Conservation (phyloP, 2,797 vertebrate genomes). For the Phalanger gymnotis region DNA sequence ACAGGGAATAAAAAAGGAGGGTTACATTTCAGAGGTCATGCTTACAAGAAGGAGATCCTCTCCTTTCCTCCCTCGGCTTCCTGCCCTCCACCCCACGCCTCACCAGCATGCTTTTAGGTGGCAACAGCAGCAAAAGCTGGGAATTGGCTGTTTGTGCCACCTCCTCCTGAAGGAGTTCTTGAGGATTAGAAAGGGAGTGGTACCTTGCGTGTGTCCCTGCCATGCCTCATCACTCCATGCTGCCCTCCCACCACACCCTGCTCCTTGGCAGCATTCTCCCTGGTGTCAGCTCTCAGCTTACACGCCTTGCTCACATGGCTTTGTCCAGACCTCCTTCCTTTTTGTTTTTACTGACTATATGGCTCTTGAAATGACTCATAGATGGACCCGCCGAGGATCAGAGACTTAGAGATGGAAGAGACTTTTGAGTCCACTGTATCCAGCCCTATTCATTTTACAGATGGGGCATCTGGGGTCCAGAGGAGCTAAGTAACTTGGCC, state of each 20-base stretch:
- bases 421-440: background rate
- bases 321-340: background rate
- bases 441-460: background rate
- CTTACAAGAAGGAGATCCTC: background rate
- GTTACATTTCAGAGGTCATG: background rate
- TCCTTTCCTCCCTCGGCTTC: background rate
- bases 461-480: background rate
- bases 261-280: background rate
- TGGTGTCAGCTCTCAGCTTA: background rate
- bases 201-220: background rate
- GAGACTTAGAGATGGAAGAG: background rate
- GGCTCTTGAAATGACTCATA: background rate
- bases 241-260: background rate
- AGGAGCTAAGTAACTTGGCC: background rate
- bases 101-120: background rate
- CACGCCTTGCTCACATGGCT: background rate
- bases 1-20: background rate
- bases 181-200: background rate
- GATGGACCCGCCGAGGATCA: background rate
- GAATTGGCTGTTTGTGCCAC: background rate
- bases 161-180: background rate
- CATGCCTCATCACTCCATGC: background rate
- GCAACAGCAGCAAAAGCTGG: background rate
- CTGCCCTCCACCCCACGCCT: background rate
- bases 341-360: background rate